A percentile compares a stretch with the other conserved stretches of the same genome.
Conservation (phyloP, 2,113 vertebrate genomes). For the Ptilonorhynchus violaceus region DNA sequence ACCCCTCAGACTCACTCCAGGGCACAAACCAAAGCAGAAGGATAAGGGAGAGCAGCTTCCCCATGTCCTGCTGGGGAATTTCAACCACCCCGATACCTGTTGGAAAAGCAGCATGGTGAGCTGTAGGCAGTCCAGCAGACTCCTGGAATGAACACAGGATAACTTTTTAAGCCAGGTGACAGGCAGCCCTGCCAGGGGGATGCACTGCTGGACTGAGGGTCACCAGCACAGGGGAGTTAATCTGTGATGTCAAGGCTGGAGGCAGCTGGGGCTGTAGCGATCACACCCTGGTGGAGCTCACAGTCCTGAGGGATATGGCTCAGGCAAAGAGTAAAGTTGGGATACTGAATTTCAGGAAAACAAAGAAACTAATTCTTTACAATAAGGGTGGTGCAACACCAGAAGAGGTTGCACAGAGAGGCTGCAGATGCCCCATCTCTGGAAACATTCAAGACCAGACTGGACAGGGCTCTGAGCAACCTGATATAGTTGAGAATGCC, state of each 20-base stretch:
- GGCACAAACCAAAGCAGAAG: background rate
- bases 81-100: background rate
- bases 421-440: background rate
- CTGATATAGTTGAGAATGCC: background rate
- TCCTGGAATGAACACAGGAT: background rate
- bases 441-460: background rate
- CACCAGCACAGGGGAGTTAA: background rate
- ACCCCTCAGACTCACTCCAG: background rate
- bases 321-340: background rate
- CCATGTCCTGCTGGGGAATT: background rate
- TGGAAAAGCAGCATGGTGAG: accelerated
- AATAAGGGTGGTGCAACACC: background rate
- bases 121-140: background rate
- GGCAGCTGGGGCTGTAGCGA: background rate
- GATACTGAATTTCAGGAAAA: background rate
- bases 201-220: background rate
- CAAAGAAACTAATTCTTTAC: background rate
- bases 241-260: background rate
- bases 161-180: background rate
- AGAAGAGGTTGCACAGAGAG: background rate
- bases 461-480: background rate
- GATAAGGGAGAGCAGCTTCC: background rate
- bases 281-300: background rate
- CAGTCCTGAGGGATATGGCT: background rate
- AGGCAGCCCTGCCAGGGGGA: background rate